A percentile compares a stretch with the other conserved stretches of the same genome.
These are phyloP conservation scores for Capromys pilorides DNA, from an alignment of 2,797 vertebrate species.

Conservation along the genomic window DNA sequence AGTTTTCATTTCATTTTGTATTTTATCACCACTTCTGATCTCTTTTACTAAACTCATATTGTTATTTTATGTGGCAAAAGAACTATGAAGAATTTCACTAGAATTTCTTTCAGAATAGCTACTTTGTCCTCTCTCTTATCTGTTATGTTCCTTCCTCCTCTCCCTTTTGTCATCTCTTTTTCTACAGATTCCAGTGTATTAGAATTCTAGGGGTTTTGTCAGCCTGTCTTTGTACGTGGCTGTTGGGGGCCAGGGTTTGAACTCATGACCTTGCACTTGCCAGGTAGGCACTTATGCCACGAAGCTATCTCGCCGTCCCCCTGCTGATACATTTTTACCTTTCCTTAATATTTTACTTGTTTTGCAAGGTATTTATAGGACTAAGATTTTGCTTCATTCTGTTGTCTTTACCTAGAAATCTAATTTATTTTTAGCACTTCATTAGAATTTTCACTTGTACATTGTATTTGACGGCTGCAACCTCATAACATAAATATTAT, in stretches of 20 bases:
- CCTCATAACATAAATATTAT: neutral
- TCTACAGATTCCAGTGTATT: neutral
- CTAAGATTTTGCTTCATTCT: constrained; percentile 16
- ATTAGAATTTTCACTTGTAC: constrained; percentile 23
- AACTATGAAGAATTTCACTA: neutral
- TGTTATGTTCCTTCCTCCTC: neutral
- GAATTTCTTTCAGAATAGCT: neutral
- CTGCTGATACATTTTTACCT: neutral
- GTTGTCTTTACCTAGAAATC: constrained; percentile 14
- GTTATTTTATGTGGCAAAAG: neutral
- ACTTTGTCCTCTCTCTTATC: neutral
- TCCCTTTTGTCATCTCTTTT: neutral
- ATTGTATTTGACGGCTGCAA: neutral
- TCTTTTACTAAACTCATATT: neutral
- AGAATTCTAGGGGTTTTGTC: neutral
- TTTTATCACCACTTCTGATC: neutral
- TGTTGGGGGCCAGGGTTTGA: neutral
- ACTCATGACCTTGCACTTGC: no score
- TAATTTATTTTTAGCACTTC: neutral
- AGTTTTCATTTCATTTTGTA: constrained; percentile 5
- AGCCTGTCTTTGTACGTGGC: neutral
- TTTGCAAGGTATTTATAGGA: neutral
- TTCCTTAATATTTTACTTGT: neutral
- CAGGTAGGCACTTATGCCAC: no score
- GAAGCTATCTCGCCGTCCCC: no score